Evolutionary conservation across 2,888 invertebrate species (phyloP).

Genomic region (Philhelius pedissequus): DNA sequence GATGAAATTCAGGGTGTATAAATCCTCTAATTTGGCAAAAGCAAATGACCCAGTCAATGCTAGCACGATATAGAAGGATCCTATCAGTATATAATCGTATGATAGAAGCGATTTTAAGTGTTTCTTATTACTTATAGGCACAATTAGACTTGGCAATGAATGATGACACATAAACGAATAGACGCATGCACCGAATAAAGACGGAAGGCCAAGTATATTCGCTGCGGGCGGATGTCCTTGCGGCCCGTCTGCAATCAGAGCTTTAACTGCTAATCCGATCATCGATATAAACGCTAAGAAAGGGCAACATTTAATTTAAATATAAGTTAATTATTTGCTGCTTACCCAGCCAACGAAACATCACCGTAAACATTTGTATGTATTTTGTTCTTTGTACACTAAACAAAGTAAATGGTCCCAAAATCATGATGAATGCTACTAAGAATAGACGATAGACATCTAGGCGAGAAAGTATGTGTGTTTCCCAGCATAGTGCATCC

Average conservation of each 20-base stretch:
- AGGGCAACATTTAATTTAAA: background rate
- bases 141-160: slow-evolving; percentile 93
- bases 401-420: slow-evolving; percentile 96
- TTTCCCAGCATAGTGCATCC: slow-evolving; percentile 81
- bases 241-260: slow-evolving; percentile 82
- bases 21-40: slow-evolving; percentile 88
- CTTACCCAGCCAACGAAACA: slow-evolving; percentile 92
- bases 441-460: slow-evolving; percentile 89
- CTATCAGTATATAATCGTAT: slow-evolving; percentile 90
- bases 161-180: slow-evolving; percentile 99
- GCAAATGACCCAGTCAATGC: slow-evolving; percentile 94
- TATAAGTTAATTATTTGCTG: slow-evolving; percentile 71
- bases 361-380: slow-evolving; percentile 92
- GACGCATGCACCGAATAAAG: slow-evolving; percentile 95
- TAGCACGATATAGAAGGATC: slow-evolving; percentile 91
- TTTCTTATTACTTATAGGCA: slow-evolving; percentile 91
- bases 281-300: slow-evolving; percentile 89
- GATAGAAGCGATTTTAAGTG: slow-evolving; percentile 84
- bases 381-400: slow-evolving; percentile 99
- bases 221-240: slow-evolving; percentile 86
- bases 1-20: slow-evolving; percentile 97
- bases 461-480: slow-evolving; percentile 81
- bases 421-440: slow-evolving; percentile 85
- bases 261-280: slow-evolving; percentile 88
- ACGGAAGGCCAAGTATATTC: slow-evolving; percentile 88